Evolutionary conservation across 2,797 vertebrate genomes (phyloP).

Genomic region (Galagoides demidoff): DNA sequence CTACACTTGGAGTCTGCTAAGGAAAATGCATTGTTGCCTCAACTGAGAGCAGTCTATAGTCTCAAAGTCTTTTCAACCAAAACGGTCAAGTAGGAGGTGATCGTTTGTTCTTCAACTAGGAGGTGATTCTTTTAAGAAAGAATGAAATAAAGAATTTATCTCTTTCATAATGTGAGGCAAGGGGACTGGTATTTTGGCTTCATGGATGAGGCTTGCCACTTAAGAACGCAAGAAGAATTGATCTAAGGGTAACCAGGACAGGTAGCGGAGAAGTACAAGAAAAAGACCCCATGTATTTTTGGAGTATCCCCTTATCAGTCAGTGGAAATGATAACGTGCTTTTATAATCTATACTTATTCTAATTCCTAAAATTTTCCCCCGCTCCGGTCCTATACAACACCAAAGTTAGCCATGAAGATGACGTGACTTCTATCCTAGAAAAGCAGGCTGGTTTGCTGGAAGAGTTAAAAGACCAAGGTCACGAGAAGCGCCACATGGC

Average conservation of each 20-base stretch:
- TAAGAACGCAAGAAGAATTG: background rate
- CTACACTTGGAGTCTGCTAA: background rate
- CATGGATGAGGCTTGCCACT: background rate
- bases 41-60: accelerated
- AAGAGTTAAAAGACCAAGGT: background rate
- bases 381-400: background rate
- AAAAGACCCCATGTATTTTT: background rate
- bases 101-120: background rate
- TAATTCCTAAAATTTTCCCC: background rate
- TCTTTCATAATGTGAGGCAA: background rate
- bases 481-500: accelerated
- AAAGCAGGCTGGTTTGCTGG: background rate
- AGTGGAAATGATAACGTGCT: background rate
- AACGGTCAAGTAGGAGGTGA: background rate
- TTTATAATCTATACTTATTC: background rate
- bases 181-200: background rate
- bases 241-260: background rate
- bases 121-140: background rate
- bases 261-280: background rate
- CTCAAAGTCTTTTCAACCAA: background rate
- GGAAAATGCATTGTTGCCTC: background rate
- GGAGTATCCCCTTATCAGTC: background rate
- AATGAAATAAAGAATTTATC: background rate
- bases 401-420: background rate
- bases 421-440: background rate